Base-by-base conservation (phyloP, 2,888 invertebrate genomes). In the Metopia argyrocephala region DNA sequence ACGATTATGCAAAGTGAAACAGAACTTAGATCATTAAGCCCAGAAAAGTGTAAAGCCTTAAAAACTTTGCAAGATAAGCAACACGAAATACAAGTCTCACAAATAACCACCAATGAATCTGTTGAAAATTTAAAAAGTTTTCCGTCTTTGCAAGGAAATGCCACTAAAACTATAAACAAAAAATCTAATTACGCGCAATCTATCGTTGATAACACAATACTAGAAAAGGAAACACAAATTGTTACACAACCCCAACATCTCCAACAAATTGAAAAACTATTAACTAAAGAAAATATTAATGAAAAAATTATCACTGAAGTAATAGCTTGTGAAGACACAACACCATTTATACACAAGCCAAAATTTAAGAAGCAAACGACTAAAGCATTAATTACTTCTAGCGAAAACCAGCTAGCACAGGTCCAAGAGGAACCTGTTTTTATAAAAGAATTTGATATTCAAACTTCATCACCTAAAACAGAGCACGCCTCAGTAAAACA, bases 41-140 rank as follows among this genome's bases (percentile, higher is more conserved):
- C n/a, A n/a, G 66, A 66, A 5, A 68, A 61, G 57, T 48, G 66
- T n/a, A 83, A 78, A 64, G 86, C 86, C 3, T 87, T 85, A 18
- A 76, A 84, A 0, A 83, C 85, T n/a, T 83, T 87, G 31, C 87
- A 87, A 52, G 86, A 85, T 5, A 79, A 86, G 15, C 82, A 87
- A 21, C 85, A 82, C 20, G 88, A 87, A 82, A 85, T 85, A 5
- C 56, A 86, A 15, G 66, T 86, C 3, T 85, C 86, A 0, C 85
- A 88, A 70, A 68, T 87, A 2, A 81, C 83, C 2, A 64, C 86
- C 3, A 59, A 84, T 2, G 89, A 88, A 79, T 84, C 84, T 69
- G 48, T 85, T 9, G 83, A 75, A 25, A 76, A 79, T 1, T 65
- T 86, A 1, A 28, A 75, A 12, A n/a, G 9, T 5, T 1, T 5